Evolutionary conservation across 64 coral and sea anemone species (phyloP).

Genomic region (Actinia equina): DNA sequence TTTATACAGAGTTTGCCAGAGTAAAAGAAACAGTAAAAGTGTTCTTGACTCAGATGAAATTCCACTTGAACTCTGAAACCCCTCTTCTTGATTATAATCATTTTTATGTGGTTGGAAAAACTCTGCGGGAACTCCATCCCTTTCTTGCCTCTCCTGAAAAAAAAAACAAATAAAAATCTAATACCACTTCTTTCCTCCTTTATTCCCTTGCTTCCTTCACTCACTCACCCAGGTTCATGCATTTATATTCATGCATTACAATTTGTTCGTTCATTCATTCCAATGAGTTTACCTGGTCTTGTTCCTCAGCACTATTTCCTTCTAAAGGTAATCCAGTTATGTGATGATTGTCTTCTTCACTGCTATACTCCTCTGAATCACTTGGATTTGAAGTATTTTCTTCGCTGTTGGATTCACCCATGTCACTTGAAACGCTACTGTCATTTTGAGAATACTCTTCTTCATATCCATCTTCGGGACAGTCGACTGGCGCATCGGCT

Average conservation of each 20-base stretch:
- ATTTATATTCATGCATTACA: too few species aligned
- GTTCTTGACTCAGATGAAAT: slow-evolving; percentile 47
- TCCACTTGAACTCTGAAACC: neutral
- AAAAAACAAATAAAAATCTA: neutral
- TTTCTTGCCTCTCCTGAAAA: slow-evolving; percentile 2
- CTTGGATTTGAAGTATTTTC: neutral
- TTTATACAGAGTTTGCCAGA: slow-evolving; percentile 48
- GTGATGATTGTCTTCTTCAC: neutral
- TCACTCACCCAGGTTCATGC: too few species aligned
- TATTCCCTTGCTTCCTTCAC: too few species aligned
- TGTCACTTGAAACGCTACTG: neutral
- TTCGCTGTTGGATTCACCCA: neutral
- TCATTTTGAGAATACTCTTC: neutral
- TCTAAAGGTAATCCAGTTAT: neutral
- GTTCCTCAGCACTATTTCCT: neutral
- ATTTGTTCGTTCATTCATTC: too few species aligned
- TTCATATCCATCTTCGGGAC: too few species aligned
- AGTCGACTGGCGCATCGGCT: too few species aligned
- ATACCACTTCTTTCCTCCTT: too few species aligned
- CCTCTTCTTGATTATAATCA: neutral
- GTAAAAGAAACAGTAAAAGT: slow-evolving; percentile 43
- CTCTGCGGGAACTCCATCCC: neutral
- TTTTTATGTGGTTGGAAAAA: neutral
- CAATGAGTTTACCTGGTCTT: neutral
- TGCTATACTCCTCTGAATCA: neutral